phyloP scores from a whole-genome alignment of 1,140 invertebrate genomes.

The Drosophila orena region DNA sequence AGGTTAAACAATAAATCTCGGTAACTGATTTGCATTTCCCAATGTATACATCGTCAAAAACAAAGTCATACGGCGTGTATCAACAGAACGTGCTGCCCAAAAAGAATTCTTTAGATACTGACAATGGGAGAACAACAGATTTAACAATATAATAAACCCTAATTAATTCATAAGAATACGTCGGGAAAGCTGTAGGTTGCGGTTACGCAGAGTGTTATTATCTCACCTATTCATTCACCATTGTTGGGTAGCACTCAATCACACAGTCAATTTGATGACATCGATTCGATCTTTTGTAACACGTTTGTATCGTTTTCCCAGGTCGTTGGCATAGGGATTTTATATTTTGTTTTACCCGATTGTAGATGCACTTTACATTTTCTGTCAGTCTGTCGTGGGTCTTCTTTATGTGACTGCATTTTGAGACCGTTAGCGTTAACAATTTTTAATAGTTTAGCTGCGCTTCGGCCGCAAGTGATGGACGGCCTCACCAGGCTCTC shows the following conservation, averaged over 20 bases:
- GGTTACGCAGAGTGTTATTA: slow-evolving; percentile 13
- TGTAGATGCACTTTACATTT: slow-evolving; percentile 43
- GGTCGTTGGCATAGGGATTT: slow-evolving; percentile 47
- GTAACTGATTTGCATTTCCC: background rate
- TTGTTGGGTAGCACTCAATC: slow-evolving; percentile 28
- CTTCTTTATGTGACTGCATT: slow-evolving; percentile 64
- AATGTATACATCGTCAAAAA: slow-evolving; percentile 4
- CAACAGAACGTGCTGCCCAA: slow-evolving; percentile 25
- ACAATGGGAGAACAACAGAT: slow-evolving; percentile 6
- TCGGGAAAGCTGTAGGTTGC: slow-evolving; percentile 5
- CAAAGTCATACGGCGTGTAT: slow-evolving; percentile 5
- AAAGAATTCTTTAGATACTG: slow-evolving; percentile 9
- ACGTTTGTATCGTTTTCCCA: slow-evolving; percentile 24
- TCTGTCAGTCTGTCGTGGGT: slow-evolving; percentile 28
- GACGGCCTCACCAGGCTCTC: slow-evolving; percentile 41
- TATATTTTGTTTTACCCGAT: slow-evolving; percentile 50
- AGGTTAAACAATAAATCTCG: slow-evolving; percentile 2
- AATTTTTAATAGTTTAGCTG: slow-evolving; percentile 63
- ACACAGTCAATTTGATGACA: slow-evolving; percentile 19
- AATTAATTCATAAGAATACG: slow-evolving; percentile 22
- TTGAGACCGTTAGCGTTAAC: slow-evolving; percentile 72
- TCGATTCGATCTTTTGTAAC: slow-evolving; percentile 25
- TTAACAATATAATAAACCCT: slow-evolving; percentile 17
- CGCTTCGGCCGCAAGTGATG: slow-evolving; percentile 55
- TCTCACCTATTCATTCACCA: slow-evolving; percentile 37